Evolutionary conservation across 2,797 vertebrate genomes (phyloP).

Genomic region (Stomatorhinus walkeri): DNA sequence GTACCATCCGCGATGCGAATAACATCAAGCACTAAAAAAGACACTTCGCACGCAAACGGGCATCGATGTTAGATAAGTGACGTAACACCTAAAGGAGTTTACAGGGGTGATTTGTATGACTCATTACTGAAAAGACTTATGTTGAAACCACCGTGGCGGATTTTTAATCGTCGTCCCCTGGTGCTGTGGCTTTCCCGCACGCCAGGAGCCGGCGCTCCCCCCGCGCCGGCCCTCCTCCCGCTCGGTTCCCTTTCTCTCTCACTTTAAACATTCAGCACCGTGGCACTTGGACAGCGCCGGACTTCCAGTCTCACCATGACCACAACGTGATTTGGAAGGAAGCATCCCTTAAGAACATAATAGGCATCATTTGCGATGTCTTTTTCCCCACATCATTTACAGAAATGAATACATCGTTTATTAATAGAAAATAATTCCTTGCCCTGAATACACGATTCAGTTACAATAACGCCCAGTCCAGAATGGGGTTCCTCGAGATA

Average conservation of each 20-base stretch:
- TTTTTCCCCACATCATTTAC: neutral
- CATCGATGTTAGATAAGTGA: neutral
- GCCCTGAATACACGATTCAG: neutral
- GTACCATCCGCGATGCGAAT: neutral
- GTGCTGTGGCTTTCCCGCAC: neutral
- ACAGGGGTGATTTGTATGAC: neutral
- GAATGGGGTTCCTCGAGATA: neutral
- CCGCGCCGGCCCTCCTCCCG: neutral
- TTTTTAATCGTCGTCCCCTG: constrained; percentile 18
- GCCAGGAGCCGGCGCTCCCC: neutral
- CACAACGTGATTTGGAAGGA: neutral
- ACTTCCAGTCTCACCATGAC: neutral
- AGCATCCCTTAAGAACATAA: neutral
- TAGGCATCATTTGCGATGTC: neutral
- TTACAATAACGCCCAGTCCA: neutral
- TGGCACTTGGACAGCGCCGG: constrained; percentile 6
- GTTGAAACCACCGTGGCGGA: constrained; percentile 21
- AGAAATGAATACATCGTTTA: neutral
- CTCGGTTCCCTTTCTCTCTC: neutral
- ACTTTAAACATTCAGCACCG: constrained; percentile 18
- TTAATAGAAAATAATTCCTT: neutral
- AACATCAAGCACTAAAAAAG: neutral
- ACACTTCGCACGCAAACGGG: neutral
- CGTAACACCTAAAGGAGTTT: constrained; percentile 6
- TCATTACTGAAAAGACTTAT: constrained; percentile 16